phyloP scores from a whole-genome alignment of 2,113 vertebrate species.

The Corydoras sp. region DNA sequence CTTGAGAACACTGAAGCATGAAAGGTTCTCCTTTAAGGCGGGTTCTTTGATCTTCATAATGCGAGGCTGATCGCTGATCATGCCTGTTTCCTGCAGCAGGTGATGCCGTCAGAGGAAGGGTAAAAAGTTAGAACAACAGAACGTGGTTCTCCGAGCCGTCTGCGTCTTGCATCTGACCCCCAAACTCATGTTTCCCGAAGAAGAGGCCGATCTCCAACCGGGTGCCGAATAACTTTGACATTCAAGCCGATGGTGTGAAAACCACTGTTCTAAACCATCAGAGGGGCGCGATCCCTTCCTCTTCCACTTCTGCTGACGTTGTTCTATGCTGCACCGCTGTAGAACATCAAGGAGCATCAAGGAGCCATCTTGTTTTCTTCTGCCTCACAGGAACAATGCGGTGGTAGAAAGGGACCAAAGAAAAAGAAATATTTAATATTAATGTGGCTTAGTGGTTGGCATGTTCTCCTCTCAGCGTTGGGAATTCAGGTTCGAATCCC shows the following conservation, averaged over 20 bases:
- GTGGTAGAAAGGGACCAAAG: too few species aligned
- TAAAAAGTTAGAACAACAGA: conserved; percentile 47
- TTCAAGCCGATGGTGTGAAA: conserved; percentile 25
- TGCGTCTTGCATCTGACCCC: conserved; percentile 39
- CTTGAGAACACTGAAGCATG: background rate
- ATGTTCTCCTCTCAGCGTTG: too few species aligned
- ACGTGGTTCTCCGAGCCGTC: conserved; percentile 28
- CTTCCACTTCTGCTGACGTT: background rate
- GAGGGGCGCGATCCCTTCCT: conserved; percentile 10
- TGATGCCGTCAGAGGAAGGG: conserved; percentile 38
- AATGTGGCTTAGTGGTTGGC: too few species aligned
- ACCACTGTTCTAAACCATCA: conserved; percentile 19
- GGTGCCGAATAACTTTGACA: conserved; percentile 33
- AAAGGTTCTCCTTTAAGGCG: too few species aligned
- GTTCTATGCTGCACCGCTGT: too few species aligned
- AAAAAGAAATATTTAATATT: too few species aligned
- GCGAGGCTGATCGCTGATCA: background rate
- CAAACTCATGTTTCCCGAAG: conserved; percentile 26
- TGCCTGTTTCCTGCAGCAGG: conserved; percentile 24
- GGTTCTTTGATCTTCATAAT: too few species aligned
- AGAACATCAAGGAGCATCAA: background rate
- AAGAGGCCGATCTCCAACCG: conserved; percentile 25
- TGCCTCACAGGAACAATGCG: too few species aligned
- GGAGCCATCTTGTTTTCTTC: conserved; percentile 1
- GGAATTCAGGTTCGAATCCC: too few species aligned